Base-by-base conservation (phyloP, 2,113 vertebrate genomes). In the Corynorhinus townsendii region DNA sequence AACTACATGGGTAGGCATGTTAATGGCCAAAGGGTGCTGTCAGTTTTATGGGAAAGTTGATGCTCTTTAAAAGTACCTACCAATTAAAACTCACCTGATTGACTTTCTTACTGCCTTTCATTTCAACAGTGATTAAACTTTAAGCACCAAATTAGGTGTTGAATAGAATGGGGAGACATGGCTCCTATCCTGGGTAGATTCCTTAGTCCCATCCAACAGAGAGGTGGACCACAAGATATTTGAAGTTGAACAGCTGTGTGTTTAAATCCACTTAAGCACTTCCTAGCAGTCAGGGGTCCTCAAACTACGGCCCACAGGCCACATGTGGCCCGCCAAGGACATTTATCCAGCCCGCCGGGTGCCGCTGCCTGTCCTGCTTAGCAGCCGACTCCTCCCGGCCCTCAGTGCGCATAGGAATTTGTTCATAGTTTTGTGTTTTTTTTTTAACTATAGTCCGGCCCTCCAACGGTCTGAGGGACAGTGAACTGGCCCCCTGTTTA, bases 41-140 rank as follows among this genome's bases (percentile, higher is more conserved):
- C 71, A 43, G 30, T 92, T 93, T 94, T 82, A 93, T 40, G 82
- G 84, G 54, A 84, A 81, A 85, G 62, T 96, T 85, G 92, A 73
- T 4, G 5, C 73, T 89, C 43, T 94, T 85, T 90, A 47, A 92
- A 28, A 88, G 14, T 82, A 86, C 73, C 45, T 92, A 45, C 28
- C 33, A 45, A 92, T 92, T 92, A 89, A 85, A 95, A 93, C 77
- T 54, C 4, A 88, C n/a, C 59, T 59, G 17, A 82, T 85, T 76
- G 64, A 79, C 85, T 95, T 73, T 72, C 75, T 83, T 84, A 68
- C 6, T 1, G 1, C 24, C 64, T 75, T 92, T 93, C 66, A 71
- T 85, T 81, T 89, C 87, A 83, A 40, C 45, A 77, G n/a, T 83
- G 91, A 94, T 94, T 89, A 90, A 92, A 84, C 11, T 73, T 66